phyloP scores from a whole-genome alignment of 2,888 invertebrate genomes.

The Drosophila mayaguana region DNA sequence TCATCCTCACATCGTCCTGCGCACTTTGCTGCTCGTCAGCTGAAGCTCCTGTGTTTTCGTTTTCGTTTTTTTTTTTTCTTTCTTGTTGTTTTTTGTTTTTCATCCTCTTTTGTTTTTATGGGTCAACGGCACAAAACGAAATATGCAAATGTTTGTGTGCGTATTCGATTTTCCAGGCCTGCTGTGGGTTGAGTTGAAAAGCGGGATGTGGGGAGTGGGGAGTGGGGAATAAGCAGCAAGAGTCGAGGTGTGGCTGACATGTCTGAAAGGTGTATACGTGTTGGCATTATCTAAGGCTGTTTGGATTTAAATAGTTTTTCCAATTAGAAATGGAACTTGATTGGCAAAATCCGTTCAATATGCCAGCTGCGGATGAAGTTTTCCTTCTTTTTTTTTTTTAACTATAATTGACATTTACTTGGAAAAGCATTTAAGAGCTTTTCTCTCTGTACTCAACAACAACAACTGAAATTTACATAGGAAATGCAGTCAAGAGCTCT shows the following conservation, averaged over 20 bases:
- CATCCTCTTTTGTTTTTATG: conserved; percentile 58
- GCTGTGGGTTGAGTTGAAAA: no score
- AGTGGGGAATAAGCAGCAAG: background rate
- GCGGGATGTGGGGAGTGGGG: no score
- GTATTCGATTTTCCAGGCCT: conserved; percentile 11
- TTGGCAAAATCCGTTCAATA: conserved; percentile 27
- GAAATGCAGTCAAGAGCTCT: background rate
- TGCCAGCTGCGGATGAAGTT: background rate
- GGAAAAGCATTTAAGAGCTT: conserved; percentile 4
- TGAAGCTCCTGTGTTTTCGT: conserved; percentile 13
- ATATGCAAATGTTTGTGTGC: conserved; percentile 52
- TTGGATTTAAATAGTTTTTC: conserved; percentile 53
- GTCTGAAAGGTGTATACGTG: conserved; percentile 40
- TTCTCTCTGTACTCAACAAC: background rate
- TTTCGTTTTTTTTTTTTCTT: background rate
- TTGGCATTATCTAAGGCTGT: conserved; percentile 49
- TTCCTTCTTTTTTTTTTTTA: background rate
- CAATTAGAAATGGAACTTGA: conserved; percentile 43
- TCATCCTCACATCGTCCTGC: conserved; percentile 13
- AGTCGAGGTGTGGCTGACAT: conserved; percentile 26
- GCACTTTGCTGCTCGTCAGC: conserved; percentile 21
- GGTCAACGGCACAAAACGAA: conserved; percentile 68
- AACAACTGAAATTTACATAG: background rate
- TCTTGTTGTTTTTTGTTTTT: background rate
- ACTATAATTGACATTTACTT: conserved; percentile 3